Evolutionary conservation across 2,797 vertebrate species (phyloP), one percentile per base, ranked within the genome.

Genomic region (Somateria mollissima): DNA sequence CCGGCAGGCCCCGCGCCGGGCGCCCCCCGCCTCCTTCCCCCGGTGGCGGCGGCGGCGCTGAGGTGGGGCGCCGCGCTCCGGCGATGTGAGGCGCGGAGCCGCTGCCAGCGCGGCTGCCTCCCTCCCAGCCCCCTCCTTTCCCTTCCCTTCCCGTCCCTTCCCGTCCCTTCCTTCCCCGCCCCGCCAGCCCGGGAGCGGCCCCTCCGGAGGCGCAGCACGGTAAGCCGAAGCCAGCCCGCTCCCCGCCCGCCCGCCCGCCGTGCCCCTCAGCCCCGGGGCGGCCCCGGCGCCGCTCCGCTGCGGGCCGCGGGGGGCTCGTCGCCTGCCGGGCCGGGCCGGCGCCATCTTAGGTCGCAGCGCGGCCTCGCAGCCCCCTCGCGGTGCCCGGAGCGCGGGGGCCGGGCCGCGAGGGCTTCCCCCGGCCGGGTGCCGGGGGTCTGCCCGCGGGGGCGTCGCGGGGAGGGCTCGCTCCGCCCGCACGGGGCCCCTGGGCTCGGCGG

Each of bases 261-360:
- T 47, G 47, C 47, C 47, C 47, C 47, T 47, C 47, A 13, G 47
- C 47, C 45, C 45, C 20, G 74, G 47, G 91, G 60, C 72, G 93
- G 92, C 81, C 19, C 83, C 43, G 24, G 57, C 92, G 54, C 45
- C 53, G 93, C 37, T 11, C 24, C 36, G 60, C 60, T 36, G 60
- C n/a, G 57, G 58, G 76, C 89, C 75, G 62, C 75, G 90, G 91
- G 72, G 94, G 87, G 56, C 86, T 71, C 67, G 97, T 89, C 66
- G 94, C 95, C 74, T 81, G 70, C 13, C 69, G 84, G 91, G 49
- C 80, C 82, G 89, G 91, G 49, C 80, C 82, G 89, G 91, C 97
- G 98, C 97, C 98, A 98, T 98, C 95, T 98, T 98, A 96, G 94
- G 95, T 84, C 75, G 89, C 86, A 95, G 91, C 70, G 95, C 85